A percentile compares a stretch with the other conserved stretches of the same genome.
These are phyloP conservation scores for Lypha dubia DNA, from an alignment of 2,888 invertebrate genomes.

Conservation along the genomic window DNA sequence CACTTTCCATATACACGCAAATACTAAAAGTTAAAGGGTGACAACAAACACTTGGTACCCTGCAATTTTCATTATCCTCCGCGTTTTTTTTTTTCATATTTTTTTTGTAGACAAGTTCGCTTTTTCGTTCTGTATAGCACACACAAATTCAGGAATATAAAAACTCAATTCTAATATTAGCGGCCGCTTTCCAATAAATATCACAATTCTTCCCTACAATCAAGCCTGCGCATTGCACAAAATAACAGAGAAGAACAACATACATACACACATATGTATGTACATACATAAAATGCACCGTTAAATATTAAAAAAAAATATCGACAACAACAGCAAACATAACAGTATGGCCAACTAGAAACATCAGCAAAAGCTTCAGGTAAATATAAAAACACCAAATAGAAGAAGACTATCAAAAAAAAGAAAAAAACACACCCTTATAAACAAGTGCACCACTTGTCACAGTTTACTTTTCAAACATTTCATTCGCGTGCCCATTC, in stretches of 20 bases:
- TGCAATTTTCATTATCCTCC: conserved; percentile 72
- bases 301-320: conserved; percentile 12
- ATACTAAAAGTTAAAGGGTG: conserved; percentile 75
- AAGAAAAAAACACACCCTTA: conserved; percentile 56
- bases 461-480: not conserved
- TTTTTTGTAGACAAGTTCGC: conserved; percentile 24
- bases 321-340: not conserved
- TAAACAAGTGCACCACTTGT: conserved; percentile 6
- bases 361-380: not conserved
- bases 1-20: conserved; percentile 73
- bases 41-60: conserved; percentile 74
- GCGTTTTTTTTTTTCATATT: conserved; percentile 8
- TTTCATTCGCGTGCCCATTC: conserved; percentile 32
- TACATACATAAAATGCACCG: conserved; percentile 23
- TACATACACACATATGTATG: too few relatives aligned
- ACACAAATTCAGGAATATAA: conserved; percentile 29
- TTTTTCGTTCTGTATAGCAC: conserved; percentile 12
- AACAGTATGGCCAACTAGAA: conserved; percentile 4
- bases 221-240: conserved; percentile 37
- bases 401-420: not conserved
- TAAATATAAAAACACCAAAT: not conserved
- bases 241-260: conserved; percentile 47
- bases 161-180: conserved; percentile 57
- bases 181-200: conserved; percentile 66
- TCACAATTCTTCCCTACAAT: conserved; percentile 10